These are phyloP conservation scores for Bergia puertoricense DNA, from an alignment of 92 coral and sea anemone genomes.

Conservation along the genomic window DNA sequence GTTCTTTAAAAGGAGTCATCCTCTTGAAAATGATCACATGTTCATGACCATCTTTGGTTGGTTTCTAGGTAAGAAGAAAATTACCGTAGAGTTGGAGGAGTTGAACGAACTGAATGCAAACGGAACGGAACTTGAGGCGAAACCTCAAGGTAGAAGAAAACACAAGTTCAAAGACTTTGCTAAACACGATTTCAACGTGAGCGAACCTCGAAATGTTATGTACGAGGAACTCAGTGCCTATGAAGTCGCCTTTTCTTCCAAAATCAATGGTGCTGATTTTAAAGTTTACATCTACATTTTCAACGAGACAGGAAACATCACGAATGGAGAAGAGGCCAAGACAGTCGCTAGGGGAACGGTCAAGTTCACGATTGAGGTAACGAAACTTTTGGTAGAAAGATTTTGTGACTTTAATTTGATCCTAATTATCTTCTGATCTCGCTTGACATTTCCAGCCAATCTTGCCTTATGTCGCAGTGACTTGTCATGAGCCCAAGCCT, in stretches of 20 bases:
- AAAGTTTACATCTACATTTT: background rate
- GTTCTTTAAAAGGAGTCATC: too few relatives aligned
- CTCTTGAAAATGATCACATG: too few relatives aligned
- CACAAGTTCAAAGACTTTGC: background rate
- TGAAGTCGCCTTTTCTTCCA: background rate
- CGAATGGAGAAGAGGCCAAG: constrained; percentile 1
- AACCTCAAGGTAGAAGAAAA: background rate
- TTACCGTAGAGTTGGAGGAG: background rate
- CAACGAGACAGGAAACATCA: constrained; percentile 12
- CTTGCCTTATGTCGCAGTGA: too few relatives aligned
- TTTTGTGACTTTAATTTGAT: too few relatives aligned
- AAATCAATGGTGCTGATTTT: background rate
- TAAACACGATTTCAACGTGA: background rate
- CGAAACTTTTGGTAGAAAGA: too few relatives aligned
- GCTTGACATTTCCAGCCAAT: too few relatives aligned
- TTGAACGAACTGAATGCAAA: background rate
- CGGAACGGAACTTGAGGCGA: background rate
- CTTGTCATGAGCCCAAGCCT: too few relatives aligned
- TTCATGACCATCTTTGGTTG: background rate
- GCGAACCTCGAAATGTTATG: background rate
- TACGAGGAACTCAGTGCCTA: background rate
- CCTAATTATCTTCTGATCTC: too few relatives aligned
- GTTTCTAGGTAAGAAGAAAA: background rate
- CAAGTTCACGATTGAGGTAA: constrained; percentile 9
- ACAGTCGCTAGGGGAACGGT: background rate